Evolutionary conservation across 1,140 invertebrate species (phyloP).

Genomic region (Batillaria attramentaria): DNA sequence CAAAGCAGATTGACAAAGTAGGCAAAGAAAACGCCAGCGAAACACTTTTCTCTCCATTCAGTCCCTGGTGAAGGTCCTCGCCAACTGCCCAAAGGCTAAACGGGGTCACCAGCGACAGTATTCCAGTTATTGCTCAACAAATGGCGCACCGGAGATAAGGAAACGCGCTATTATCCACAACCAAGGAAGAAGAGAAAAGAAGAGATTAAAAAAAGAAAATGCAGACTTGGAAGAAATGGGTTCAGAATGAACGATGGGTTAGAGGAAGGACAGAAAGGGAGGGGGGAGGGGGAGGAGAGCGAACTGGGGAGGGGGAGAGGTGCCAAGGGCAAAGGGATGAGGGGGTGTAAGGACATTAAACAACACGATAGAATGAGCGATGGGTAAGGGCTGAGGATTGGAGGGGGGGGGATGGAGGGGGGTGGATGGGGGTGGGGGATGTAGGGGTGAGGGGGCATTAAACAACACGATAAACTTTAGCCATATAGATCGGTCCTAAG

Average conservation of each 20-base stretch:
- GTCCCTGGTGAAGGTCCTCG: no score
- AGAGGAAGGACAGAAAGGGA: no score
- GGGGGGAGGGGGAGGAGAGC: neutral
- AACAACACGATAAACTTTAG: no score
- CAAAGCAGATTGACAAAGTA: no score
- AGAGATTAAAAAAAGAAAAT: neutral
- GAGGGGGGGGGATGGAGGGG: neutral
- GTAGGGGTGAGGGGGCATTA: neutral
- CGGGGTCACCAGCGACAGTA: neutral
- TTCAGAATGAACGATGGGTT: no score
- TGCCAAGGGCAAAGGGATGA: neutral
- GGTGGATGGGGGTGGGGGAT: neutral
- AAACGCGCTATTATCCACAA: neutral
- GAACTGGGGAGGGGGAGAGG: neutral
- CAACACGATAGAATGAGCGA: no score
- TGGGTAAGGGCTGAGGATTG: neutral
- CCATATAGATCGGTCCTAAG: no score
- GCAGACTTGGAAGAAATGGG: neutral
- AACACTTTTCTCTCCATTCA: no score
- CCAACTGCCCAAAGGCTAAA: neutral
- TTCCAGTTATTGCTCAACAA: conserved; percentile 19
- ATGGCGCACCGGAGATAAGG: conserved; percentile 16
- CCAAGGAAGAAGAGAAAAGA: neutral
- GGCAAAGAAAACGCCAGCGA: no score
- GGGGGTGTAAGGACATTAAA: neutral